phyloP scores from a whole-genome alignment of 2,113 vertebrate genomes.

The Brevimyrus niger region DNA sequence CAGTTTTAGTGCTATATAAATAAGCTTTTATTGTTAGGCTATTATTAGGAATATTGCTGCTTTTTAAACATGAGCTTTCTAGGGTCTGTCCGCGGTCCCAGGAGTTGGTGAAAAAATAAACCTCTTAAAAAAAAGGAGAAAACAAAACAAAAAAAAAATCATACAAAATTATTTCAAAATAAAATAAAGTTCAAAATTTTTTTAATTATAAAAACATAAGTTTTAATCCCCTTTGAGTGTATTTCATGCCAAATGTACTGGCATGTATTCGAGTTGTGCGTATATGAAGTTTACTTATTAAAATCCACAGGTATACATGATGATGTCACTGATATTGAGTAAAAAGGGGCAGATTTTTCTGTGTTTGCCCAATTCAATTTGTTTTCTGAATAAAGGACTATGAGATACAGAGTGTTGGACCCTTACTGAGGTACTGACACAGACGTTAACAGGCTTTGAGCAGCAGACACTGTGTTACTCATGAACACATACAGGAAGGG shows the following conservation, averaged over 20 bases:
- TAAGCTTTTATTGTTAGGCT: not conserved
- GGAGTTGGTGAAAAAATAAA: not conserved
- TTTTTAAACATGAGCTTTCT: not conserved
- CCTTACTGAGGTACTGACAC: not conserved
- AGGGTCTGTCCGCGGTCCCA: not conserved
- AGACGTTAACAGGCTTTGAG: not conserved
- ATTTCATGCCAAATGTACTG: too few relatives aligned
- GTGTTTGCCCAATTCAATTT: not conserved
- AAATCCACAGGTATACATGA: not conserved
- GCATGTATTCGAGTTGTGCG: not conserved
- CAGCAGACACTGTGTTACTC: not conserved
- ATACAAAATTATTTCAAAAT: not conserved
- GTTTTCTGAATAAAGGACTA: not conserved
- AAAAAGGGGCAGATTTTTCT: not conserved
- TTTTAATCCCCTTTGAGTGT: not conserved
- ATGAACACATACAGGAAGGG: not conserved
- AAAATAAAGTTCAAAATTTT: not conserved
- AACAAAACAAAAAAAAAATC: not conserved
- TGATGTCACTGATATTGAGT: not conserved
- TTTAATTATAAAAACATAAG: not conserved
- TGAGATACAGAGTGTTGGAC: not conserved
- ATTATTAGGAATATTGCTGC: not conserved
- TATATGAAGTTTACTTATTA: not conserved
- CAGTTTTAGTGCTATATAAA: not conserved
- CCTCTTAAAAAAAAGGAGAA: not conserved